Evolutionary conservation across 2,888 invertebrate species (phyloP), one percentile per base, ranked within the genome.

Genomic region (Calameuta idolon): DNA sequence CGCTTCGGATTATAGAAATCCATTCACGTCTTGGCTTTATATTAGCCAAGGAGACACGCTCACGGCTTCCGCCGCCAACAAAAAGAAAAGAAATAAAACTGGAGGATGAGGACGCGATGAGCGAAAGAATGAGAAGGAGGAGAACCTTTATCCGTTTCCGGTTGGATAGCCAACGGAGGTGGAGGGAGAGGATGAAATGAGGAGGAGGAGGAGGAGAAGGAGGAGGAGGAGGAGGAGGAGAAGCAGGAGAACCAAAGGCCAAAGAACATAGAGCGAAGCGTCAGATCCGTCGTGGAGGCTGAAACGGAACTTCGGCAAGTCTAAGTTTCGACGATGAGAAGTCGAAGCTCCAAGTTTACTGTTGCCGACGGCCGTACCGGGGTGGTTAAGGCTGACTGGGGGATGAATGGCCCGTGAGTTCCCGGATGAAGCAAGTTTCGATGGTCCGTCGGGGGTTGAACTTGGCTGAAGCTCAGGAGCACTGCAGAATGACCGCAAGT

Each of bases 1-100:
- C 69, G 79, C 69, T 74, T 74, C 75, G 76, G 81, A 84, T 85
- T 84, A 83, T 81, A 82, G 79, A 79, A 85, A 84, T 86, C 83
- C 77, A 80, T 82, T 83, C 84, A 84, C 83, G 83, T 85, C 78
- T 76, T 73, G 81, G 74, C 81, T 78, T 83, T 85, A 83, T 80
- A 82, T 85, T 78, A 83, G 80, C 77, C 75, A 75, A 79, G 23
- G 40, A 15, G 40, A 40, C 40, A 40, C 40, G 40, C 40, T 40
- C 40, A 40, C 40, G 40, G 55, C 23, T 55, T 55, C 55, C 31
- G 31, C 9, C 55, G 55, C 55, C 55, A 55, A 55, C 55, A 55
- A 55, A 55, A 55, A 55, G 55, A 23, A 55, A 23, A 23, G 23
- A 55, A 55, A 55, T 55, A 55, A 55, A 55, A 55, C 12, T 15